Base-by-base conservation (phyloP, 1,140 invertebrate genomes). In the Heliconius eleuchia region DNA sequence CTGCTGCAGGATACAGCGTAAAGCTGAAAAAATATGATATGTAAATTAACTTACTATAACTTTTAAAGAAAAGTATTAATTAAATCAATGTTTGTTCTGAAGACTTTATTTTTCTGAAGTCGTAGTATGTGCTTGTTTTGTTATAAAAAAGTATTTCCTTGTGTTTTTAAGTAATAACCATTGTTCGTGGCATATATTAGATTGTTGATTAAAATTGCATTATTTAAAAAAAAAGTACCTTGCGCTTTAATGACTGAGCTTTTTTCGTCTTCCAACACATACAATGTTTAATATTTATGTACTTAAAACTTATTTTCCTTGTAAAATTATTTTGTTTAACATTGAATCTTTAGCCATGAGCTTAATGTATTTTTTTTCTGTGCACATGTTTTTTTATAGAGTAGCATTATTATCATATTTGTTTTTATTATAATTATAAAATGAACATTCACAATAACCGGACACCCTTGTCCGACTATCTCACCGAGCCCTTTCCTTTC, bases 151-250 rank as follows among this genome's bases (percentile, higher is more conserved):
- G 18, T 42, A 42, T 23, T 73, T 73, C 37, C 42, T 46, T 42
- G 42, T 50, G 19, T 73, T 73, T 73, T 73, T 30, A 46, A 73
- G 46, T 73, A 73, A 39, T 73, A 73, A 39, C 34, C 18, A 37
- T 73, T 73, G 34, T 73, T 39, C 71, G 34, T 73, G 34, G 71
- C 39, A 39, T 39, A 73, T 73, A 73, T 37, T 46, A 66, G 72
- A 50, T 73, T 73, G 39, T 73, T 73, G 46, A 39, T 50, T 73
- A 73, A 73, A 73, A 46, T 50, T 50, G 39, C 23, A 73, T 27
- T 46, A 27, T 60, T 66, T 66, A 9, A n/a, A 66, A 27, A 23
- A 66, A 57, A 66, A 66, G 3, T 66, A 1, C 60, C n/a, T 66
- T 30, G 23, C 3, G 60, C 60, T 66, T 57, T 66, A 66, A 66